Percentiles rank a stretch among this genome's conserved stretches.
Evolutionary conservation across 2,113 vertebrate genomes (phyloP).

Genomic region (Nanger granti): DNA sequence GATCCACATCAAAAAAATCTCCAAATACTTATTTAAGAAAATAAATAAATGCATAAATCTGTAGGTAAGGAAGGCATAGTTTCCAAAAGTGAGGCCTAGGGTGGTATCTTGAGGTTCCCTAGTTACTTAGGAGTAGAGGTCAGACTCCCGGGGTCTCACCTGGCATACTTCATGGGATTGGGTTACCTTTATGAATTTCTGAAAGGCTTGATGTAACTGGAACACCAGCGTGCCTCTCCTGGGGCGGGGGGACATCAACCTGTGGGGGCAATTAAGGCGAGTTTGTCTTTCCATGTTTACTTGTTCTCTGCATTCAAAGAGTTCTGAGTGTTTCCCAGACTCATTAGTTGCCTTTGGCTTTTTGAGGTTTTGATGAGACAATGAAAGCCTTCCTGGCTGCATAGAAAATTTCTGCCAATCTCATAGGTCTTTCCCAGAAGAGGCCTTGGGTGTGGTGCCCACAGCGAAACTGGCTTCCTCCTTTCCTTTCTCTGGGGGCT

Average conservation of each 20-base stretch:
- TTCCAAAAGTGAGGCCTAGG: not conserved
- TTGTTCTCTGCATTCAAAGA: not conserved
- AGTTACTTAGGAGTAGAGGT: not conserved
- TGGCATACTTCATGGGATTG: not conserved
- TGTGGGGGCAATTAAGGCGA: not conserved
- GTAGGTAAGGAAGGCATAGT: not conserved
- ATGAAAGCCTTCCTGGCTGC: slow-evolving; percentile 26
- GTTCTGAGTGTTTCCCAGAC: slow-evolving; percentile 22
- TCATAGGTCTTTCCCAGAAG: slow-evolving; percentile 58
- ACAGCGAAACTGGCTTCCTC: accelerated
- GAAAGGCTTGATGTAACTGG: not conserved
- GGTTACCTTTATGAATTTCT: not conserved
- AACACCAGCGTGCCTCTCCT: not conserved
- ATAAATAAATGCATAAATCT: not conserved
- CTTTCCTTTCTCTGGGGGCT: slow-evolving; percentile 14
- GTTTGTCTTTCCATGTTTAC: not conserved
- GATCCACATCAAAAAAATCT: not conserved
- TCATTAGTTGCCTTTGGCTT: slow-evolving; percentile 55
- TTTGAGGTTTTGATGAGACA: slow-evolving; percentile 50
- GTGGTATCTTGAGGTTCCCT: not conserved
- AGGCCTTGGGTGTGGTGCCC: not conserved
- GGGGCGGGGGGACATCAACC: not conserved
- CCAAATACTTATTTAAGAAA: not conserved
- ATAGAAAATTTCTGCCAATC: slow-evolving; percentile 15
- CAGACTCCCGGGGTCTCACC: not conserved